phyloP scores from a whole-genome alignment of 2,113 vertebrate genomes.

The Dasyornis broadbenti region DNA sequence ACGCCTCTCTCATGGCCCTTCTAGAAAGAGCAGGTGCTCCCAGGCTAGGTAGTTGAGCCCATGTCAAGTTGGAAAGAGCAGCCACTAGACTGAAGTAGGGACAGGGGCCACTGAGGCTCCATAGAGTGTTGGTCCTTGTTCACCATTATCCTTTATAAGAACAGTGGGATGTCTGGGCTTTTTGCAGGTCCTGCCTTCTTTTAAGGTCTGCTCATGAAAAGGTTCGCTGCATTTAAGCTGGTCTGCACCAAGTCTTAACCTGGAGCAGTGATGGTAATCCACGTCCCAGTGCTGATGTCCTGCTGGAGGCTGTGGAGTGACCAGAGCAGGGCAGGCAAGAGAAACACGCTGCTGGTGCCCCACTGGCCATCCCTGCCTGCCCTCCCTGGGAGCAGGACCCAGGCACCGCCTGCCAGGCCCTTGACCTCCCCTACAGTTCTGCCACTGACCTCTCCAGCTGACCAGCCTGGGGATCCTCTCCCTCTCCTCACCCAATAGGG shows the following conservation, averaged over 20 bases:
- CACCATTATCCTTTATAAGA: not conserved
- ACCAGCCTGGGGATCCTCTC: not conserved
- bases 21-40: not conserved
- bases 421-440: not conserved
- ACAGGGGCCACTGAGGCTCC: not conserved
- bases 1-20: not conserved
- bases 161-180: too few relatives aligned
- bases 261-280: not conserved
- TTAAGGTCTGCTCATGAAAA: not conserved
- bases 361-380: not conserved
- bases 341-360: not conserved
- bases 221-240: not conserved
- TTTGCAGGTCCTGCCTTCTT: not conserved
- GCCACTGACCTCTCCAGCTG: not conserved
- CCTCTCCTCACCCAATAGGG: not conserved
- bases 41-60: not conserved
- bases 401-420: not conserved
- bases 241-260: not conserved
- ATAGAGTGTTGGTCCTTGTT: fast-evolving
- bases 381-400: not conserved
- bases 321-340: not conserved
- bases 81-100: not conserved
- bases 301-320: not conserved
- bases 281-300: not conserved
- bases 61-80: not conserved